Evolutionary conservation across 2,113 vertebrate genomes (phyloP).

Genomic region (Sylvia atricapilla): DNA sequence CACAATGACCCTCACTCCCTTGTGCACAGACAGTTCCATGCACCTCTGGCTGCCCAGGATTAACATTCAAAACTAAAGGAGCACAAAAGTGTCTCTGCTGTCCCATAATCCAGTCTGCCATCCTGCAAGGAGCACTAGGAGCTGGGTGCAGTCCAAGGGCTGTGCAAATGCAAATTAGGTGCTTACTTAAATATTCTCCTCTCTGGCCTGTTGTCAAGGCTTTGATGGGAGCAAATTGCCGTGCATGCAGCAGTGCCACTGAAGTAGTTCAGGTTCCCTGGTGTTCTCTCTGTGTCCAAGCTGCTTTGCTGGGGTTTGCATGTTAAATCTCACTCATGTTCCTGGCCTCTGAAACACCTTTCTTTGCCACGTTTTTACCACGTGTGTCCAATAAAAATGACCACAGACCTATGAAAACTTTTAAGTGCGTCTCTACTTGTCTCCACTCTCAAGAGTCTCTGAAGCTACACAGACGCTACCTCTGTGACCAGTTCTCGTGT

Average conservation of each 20-base stretch:
- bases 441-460: neutral
- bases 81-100: neutral
- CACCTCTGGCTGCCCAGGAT: neutral
- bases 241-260: neutral
- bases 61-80: neutral
- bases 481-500: fast-evolving
- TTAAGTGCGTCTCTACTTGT: neutral
- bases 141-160: neutral
- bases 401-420: neutral
- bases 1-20: neutral
- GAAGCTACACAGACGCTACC: neutral
- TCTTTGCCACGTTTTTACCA: neutral
- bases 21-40: neutral
- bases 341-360: neutral
- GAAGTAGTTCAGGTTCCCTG: neutral
- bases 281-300: neutral
- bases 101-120: neutral
- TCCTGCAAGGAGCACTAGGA: neutral
- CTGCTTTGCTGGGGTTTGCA: neutral
- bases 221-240: neutral
- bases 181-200: neutral
- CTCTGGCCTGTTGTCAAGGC: neutral
- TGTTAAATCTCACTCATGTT: neutral
- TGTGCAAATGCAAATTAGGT: neutral
- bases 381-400: neutral